Evolutionary conservation across 1,140 invertebrate genomes (phyloP), one percentile per base, ranked within the genome.

Genomic region (Ceratina australensis): DNA sequence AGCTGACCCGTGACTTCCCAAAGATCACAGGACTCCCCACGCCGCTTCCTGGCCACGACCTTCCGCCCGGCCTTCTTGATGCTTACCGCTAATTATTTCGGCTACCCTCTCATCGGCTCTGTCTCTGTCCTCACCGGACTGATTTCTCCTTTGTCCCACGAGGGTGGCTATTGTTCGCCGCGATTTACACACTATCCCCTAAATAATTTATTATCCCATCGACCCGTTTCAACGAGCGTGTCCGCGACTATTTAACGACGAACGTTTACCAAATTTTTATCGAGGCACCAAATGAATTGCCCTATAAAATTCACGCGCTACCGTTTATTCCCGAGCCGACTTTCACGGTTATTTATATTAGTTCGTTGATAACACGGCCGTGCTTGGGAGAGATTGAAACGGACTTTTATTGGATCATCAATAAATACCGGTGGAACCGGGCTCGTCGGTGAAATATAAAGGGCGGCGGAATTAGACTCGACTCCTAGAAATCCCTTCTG

Each of bases 401-500:
- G 82, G 86, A 87, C 76, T 90, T 89, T 91, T 90, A 90, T 90
- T 89, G 85, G 87, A 90, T 89, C 87, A 87, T 82, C 83, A 81
- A 87, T 90, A 87, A 89, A 87, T 85, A 84, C 72, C 79, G 83
- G 57, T 28, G 26, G 85, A 87, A 63, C 66, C 3, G 61, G 86
- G 85, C 64, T 85, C 20, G 26, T 82, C 69, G 49, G 65, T 84
- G 76, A 86, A 82, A 80, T 86, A 88, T 88, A 89, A 89, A 87
- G 82, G 49, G 86, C 83, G 82, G 87, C 80, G 86, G 86, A 88
- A 88, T 73, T 75, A 85, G 86, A 88, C 88, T 89, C 84, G 85
- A 91, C 90, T 91, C 87, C 87, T 90, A 91, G 89, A 91, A 91
- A 89, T 89, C 89, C 89, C 89, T 86, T 87, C 87, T 88, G 89